Conservation (phyloP, 2,113 vertebrate genomes). For the Tragelaphus strepsiceros region DNA sequence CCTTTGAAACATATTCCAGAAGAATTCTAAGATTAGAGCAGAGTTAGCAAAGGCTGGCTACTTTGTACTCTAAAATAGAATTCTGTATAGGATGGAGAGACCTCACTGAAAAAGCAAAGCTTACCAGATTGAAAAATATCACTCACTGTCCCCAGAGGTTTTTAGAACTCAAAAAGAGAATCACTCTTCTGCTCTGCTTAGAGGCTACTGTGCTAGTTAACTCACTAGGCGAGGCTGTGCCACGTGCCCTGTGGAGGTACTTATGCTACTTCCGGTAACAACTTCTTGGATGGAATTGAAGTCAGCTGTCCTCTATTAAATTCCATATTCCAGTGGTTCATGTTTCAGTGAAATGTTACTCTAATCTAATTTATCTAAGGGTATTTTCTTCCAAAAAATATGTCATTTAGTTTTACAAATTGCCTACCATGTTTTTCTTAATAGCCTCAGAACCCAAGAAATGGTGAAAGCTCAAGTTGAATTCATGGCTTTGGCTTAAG, state of each 20-base stretch:
- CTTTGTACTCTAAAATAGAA: neutral
- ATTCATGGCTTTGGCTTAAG: conserved; percentile 30
- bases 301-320: conserved; percentile 34
- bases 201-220: neutral
- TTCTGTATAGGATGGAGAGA: neutral
- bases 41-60: neutral
- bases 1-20: neutral
- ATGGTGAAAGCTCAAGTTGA: neutral
- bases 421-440: conserved; percentile 49
- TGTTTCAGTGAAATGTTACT: conserved; percentile 18
- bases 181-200: neutral
- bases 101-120: neutral
- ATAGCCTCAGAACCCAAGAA: conserved; percentile 20
- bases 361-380: conserved; percentile 47
- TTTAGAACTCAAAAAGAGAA: neutral
- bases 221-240: neutral
- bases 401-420: conserved; percentile 57
- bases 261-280: neutral
- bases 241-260: neutral
- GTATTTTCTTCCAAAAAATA: conserved; percentile 35
- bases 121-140: neutral
- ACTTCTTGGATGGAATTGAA: neutral
- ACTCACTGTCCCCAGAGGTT: neutral
- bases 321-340: neutral
- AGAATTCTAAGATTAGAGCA: neutral